Percentiles rank a stretch among this genome's conserved stretches.
These are phyloP conservation scores for Phthorimaea operculella DNA, from an alignment of 1,140 invertebrate genomes.

Conservation along the genomic window DNA sequence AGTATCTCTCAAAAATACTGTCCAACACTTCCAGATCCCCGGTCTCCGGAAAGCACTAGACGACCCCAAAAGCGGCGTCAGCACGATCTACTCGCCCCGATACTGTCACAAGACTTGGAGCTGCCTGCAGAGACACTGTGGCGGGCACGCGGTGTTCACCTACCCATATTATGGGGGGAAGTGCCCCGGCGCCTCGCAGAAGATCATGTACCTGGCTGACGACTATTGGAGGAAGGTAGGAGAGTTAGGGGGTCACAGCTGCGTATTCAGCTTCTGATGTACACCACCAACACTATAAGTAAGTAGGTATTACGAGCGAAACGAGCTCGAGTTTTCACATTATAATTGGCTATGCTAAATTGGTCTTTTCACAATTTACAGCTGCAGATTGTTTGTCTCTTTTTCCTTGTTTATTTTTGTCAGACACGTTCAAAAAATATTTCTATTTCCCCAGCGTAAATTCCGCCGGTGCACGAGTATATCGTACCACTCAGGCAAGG, in stretches of 20 bases:
- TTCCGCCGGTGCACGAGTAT: slow-evolving; percentile 78
- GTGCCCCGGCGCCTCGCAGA: slow-evolving; percentile 97
- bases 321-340: too few relatives aligned
- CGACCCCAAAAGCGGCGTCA: slow-evolving; percentile 75
- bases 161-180: slow-evolving; percentile 91
- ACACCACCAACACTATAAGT: too few relatives aligned
- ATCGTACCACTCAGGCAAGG: slow-evolving; percentile 85
- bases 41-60: slow-evolving; percentile 82
- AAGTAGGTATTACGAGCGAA: too few relatives aligned
- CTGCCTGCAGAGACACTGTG: slow-evolving; percentile 75
- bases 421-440: too few relatives aligned
- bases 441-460: slow-evolving; percentile 70
- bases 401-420: too few relatives aligned
- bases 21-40: slow-evolving; percentile 73
- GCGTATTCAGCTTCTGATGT: too few relatives aligned
- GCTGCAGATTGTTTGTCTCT: too few relatives aligned
- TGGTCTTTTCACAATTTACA: too few relatives aligned
- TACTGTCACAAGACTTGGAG: slow-evolving; percentile 84
- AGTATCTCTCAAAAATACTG: too few relatives aligned
- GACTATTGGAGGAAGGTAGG: slow-evolving; percentile 84
- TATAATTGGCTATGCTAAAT: too few relatives aligned
- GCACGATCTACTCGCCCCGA: slow-evolving; percentile 88
- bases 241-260: too few relatives aligned
- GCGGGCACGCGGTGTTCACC: slow-evolving; percentile 91
- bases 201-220: slow-evolving; percentile 93